A percentile compares a stretch with the other conserved stretches of the same genome.
phyloP scores from a whole-genome alignment of 1,140 invertebrate genomes.

The Zophobas atratus region DNA sequence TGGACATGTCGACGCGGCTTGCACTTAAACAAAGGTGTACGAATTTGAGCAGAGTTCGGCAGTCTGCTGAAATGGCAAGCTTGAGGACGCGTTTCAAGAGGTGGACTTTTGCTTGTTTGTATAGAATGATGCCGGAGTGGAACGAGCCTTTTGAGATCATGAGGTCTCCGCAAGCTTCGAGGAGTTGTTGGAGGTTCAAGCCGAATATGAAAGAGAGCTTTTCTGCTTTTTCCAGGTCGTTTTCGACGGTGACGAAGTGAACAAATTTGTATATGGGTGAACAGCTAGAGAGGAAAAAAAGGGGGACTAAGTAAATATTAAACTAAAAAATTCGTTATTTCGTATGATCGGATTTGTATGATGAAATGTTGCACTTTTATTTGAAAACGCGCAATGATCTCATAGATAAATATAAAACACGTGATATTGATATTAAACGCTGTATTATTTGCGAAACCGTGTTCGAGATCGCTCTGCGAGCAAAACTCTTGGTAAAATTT shows the following conservation, averaged over 20 bases:
- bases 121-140: constrained; percentile 78
- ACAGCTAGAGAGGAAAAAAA: constrained; percentile 67
- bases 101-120: constrained; percentile 80
- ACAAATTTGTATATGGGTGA: constrained; percentile 79
- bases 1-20: constrained; percentile 73
- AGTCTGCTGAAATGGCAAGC: constrained; percentile 80
- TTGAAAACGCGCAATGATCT: too few relatives aligned
- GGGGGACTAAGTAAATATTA: background rate
- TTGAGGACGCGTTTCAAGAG: constrained; percentile 81
- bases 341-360: background rate
- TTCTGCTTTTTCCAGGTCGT: constrained; percentile 73
- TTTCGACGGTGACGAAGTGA: constrained; percentile 73
- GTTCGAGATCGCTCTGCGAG: too few relatives aligned
- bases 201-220: constrained; percentile 74
- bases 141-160: constrained; percentile 77
- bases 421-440: too few relatives aligned
- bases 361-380: too few relatives aligned
- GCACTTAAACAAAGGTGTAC: constrained; percentile 73
- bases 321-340: background rate
- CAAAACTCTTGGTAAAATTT: too few relatives aligned
- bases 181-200: constrained; percentile 78
- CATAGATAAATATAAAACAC: too few relatives aligned
- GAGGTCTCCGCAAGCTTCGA: constrained; percentile 82
- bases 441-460: too few relatives aligned
- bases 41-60: constrained; percentile 78